phyloP scores from a whole-genome alignment of 2,113 vertebrate species.

The Pitta sordida region DNA sequence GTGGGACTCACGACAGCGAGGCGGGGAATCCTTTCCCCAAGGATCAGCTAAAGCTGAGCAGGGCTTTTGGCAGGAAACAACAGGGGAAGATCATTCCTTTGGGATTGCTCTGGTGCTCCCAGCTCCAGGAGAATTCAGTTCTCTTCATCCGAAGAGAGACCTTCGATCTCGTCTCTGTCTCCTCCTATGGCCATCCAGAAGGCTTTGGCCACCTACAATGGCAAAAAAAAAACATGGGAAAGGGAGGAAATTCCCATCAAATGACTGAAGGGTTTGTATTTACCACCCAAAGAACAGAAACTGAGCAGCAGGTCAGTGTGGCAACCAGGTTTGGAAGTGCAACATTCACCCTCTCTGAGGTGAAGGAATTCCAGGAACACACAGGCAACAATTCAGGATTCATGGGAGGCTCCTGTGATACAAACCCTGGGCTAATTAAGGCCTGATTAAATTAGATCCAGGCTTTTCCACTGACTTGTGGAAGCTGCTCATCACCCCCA shows the following conservation, averaged over 20 bases:
- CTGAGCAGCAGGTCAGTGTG: background rate
- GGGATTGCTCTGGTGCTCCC: background rate
- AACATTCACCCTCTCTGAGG: background rate
- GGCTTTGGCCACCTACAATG: conserved; percentile 89
- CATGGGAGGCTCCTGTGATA: background rate
- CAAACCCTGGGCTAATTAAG: background rate
- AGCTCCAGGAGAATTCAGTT: conserved; percentile 63
- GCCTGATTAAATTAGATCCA: background rate
- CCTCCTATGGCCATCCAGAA: conserved; percentile 99
- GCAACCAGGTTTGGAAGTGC: fast-evolving
- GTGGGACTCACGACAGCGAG: background rate
- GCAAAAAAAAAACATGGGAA: background rate
- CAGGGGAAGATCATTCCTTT: background rate
- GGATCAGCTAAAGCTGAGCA: background rate
- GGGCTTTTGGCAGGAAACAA: background rate
- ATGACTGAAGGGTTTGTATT: background rate
- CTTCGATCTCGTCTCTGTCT: conserved; percentile 94
- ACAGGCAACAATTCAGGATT: background rate
- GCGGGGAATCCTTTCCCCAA: background rate
- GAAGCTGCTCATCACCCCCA: background rate
- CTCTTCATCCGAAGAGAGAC: conserved; percentile 92
- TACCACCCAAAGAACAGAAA: background rate
- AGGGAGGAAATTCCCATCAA: background rate
- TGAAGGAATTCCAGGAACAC: background rate
- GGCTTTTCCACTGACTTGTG: background rate